phyloP scores from a whole-genome alignment of 35 echinoderm and acorn worm species.

The Chiridota heheva region DNA sequence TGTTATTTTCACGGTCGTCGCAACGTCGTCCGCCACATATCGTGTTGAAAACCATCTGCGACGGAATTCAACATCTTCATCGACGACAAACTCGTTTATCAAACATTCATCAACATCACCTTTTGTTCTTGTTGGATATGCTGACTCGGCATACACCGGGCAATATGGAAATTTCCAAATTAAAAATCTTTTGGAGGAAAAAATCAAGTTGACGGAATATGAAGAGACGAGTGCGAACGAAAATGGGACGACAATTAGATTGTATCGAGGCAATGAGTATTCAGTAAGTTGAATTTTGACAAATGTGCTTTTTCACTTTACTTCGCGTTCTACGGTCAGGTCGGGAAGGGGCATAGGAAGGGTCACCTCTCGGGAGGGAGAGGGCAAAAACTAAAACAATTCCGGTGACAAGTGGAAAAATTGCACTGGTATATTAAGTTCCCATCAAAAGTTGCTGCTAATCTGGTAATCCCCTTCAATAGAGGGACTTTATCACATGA shows the following conservation, averaged over 20 bases:
- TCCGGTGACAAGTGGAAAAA: no score
- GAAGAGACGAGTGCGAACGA: background rate
- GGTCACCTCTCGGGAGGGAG: background rate
- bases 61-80: slow-evolving; percentile 20
- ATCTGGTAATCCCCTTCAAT: no score
- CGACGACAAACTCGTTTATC: slow-evolving; percentile 36
- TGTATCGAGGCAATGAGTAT: background rate
- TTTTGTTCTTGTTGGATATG: slow-evolving; percentile 67
- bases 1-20: no score
- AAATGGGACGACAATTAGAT: background rate
- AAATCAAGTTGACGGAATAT: slow-evolving; percentile 38
- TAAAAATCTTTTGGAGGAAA: slow-evolving; percentile 61
- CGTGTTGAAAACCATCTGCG: no score
- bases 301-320: slow-evolving; percentile 13
- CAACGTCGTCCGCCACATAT: no score
- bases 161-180: slow-evolving; percentile 82
- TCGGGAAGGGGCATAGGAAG: no score
- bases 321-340: background rate
- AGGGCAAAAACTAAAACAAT: no score
- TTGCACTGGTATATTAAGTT: no score
- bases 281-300: slow-evolving; percentile 33
- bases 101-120: slow-evolving; percentile 58
- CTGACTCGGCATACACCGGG: slow-evolving; percentile 14
- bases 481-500: no score
- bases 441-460: no score